phyloP scores from a whole-genome alignment of 1,140 invertebrate species.

The Ceratosolen solmsi region DNA sequence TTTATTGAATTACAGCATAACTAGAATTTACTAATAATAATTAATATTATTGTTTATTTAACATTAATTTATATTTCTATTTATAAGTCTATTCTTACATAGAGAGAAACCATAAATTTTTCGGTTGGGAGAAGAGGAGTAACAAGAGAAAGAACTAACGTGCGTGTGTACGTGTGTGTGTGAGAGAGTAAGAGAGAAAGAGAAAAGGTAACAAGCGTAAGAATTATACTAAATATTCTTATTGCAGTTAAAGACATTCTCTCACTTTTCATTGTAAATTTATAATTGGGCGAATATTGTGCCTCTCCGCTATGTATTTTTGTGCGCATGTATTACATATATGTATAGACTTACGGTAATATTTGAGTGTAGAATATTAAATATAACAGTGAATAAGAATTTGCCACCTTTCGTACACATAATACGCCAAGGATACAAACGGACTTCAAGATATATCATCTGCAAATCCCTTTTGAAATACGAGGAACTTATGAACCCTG shows the following conservation, averaged over 20 bases:
- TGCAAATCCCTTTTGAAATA: conserved; percentile 23
- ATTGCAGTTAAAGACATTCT: background rate
- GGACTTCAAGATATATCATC: background rate
- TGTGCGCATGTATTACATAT: no score
- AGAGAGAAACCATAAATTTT: background rate
- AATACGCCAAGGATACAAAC: background rate
- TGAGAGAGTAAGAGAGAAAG: background rate
- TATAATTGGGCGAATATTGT: background rate
- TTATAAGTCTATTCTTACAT: background rate
- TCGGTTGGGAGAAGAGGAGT: no score
- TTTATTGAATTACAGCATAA: no score
- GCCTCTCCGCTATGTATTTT: background rate
- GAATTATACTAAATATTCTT: background rate
- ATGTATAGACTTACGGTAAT: no score
- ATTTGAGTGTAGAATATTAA: background rate
- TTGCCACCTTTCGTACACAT: background rate
- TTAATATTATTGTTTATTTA: background rate
- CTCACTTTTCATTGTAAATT: background rate
- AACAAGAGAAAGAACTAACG: no score
- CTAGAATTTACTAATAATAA: background rate
- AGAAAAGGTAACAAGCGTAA: background rate
- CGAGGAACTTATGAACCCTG: background rate
- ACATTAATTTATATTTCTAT: background rate
- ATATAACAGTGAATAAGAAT: conserved; percentile 11
- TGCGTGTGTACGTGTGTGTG: no score